A percentile compares a stretch with the other conserved stretches of the same genome.
Evolutionary conservation across 2,888 invertebrate species (phyloP).

Genomic region (Stictocephala bisonia): DNA sequence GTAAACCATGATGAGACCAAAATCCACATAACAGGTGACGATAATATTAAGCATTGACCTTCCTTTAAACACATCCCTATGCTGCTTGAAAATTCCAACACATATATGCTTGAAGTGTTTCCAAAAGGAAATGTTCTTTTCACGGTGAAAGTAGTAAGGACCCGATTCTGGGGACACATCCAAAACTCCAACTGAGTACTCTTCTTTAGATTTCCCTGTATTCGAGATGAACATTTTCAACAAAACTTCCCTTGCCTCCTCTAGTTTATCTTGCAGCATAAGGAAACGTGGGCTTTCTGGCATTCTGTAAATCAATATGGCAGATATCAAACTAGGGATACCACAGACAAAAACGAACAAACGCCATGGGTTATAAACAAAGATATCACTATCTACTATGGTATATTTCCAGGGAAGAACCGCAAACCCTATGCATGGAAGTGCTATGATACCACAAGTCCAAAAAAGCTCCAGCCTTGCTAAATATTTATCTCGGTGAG

Average conservation of each 20-base stretch:
- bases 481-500: constrained; percentile 45
- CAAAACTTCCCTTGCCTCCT: constrained; percentile 68
- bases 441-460: constrained; percentile 68
- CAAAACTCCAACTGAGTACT: constrained; percentile 22
- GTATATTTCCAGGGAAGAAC: constrained; percentile 5
- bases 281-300: constrained; percentile 72
- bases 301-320: constrained; percentile 67
- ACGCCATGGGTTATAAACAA: constrained; percentile 72
- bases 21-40: constrained; percentile 71
- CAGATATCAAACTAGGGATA: constrained; percentile 69
- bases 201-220: background rate
- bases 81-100: constrained; percentile 1
- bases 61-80: constrained; percentile 11
- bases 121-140: background rate
- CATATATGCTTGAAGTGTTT: background rate
- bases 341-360: constrained; percentile 73
- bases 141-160: background rate
- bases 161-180: constrained; percentile 8
- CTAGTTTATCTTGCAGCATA: constrained; percentile 67
- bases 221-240: constrained; percentile 69
- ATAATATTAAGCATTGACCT: constrained; percentile 62
- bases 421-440: constrained; percentile 67
- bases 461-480: constrained; percentile 50
- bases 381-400: background rate
- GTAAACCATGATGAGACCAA: constrained; percentile 73